Percentiles rank a stretch among this genome's conserved stretches.
These are phyloP conservation scores for Oscarella lobularis DNA, from an alignment of 37 sponge, comb jelly and placozoan genomes.

Conservation along the genomic window DNA sequence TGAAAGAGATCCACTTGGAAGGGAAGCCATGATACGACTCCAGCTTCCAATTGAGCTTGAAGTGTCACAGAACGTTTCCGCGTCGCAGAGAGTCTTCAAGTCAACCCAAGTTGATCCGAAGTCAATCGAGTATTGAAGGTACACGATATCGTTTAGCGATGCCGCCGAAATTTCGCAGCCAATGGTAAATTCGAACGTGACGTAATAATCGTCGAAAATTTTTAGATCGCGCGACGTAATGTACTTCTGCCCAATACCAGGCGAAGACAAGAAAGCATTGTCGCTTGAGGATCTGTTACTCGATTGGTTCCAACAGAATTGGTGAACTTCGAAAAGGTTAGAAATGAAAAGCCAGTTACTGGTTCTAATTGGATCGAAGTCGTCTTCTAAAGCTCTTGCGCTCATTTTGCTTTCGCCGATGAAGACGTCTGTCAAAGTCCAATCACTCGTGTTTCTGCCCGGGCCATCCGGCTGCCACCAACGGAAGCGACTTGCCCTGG, in stretches of 20 bases:
- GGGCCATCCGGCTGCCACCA: conserved; percentile 6
- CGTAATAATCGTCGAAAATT: background rate
- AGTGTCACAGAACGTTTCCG: too few species aligned
- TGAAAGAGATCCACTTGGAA: background rate
- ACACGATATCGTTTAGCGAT: background rate
- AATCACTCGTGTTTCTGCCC: background rate
- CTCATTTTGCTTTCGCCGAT: background rate
- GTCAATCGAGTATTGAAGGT: background rate
- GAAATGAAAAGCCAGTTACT: conserved; percentile 8
- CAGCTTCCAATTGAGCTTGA: background rate
- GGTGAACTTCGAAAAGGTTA: background rate
- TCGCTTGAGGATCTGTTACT: too few species aligned
- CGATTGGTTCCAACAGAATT: background rate
- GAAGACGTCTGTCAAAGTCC: background rate
- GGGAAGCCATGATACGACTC: background rate
- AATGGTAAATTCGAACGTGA: background rate
- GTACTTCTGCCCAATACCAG: background rate
- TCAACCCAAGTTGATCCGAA: background rate
- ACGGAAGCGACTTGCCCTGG: background rate
- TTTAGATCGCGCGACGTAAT: background rate
- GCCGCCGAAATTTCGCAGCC: background rate
- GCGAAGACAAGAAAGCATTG: background rate
- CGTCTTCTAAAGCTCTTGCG: background rate
- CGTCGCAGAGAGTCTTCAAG: background rate
- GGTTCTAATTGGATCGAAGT: background rate